Conservation (phyloP, 92 coral and sea anemone genomes). For the Parazoanthus swiftii region DNA sequence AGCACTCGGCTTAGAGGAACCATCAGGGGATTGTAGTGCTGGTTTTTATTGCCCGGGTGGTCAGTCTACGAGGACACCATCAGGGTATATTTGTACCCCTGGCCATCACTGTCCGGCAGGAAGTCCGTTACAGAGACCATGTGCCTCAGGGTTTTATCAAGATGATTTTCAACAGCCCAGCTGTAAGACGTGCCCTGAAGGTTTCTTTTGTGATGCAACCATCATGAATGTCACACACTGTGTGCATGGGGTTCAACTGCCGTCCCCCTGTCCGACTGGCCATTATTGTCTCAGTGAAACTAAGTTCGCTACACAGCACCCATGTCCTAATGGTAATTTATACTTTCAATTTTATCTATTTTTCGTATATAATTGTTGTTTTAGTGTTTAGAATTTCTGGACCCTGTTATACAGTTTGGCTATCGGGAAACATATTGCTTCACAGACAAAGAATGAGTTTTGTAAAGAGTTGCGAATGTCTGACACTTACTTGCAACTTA, state of each 20-base stretch:
- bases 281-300: conserved; percentile 92
- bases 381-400: too few relatives aligned
- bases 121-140: conserved; percentile 73
- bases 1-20: conserved; percentile 73
- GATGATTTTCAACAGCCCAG: conserved; percentile 79
- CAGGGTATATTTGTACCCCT: conserved; percentile 81
- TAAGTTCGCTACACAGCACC: conserved; percentile 82
- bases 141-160: conserved; percentile 83
- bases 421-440: too few relatives aligned
- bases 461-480: too few relatives aligned
- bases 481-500: too few relatives aligned
- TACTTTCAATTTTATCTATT: not conserved
- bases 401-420: too few relatives aligned
- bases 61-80: conserved; percentile 77
- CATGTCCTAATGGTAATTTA: conserved; percentile 79
- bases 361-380: too few relatives aligned
- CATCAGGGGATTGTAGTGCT: conserved; percentile 80
- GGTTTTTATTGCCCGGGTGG: conserved; percentile 96
- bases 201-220: conserved; percentile 93
- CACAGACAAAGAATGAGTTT: too few relatives aligned
- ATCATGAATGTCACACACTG: conserved; percentile 83
- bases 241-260: conserved; percentile 93
- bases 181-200: conserved; percentile 91
- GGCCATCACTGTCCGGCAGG: conserved; percentile 89
- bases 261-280: conserved; percentile 87